A percentile compares a stretch with the other conserved stretches of the same genome.
Evolutionary conservation across 2,888 invertebrate species (phyloP).

Genomic region (Leucophenga montana): DNA sequence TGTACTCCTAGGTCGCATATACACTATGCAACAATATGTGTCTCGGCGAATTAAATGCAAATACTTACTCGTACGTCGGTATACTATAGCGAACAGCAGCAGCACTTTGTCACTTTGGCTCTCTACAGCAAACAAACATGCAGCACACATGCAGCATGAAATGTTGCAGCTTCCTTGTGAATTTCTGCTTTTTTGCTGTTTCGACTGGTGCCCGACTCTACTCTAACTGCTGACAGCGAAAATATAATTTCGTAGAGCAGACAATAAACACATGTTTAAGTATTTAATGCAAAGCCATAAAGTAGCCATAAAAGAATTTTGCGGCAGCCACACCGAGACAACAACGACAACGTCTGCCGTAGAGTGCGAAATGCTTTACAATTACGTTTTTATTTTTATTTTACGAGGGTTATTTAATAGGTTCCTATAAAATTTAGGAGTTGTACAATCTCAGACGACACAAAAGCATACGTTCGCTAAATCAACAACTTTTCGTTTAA

Average conservation of each 20-base stretch:
- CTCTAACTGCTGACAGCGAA: conserved; percentile 20
- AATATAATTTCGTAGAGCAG: conserved; percentile 26
- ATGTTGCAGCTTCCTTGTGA: conserved; percentile 17
- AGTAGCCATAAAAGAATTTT: conserved; percentile 39
- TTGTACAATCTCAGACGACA: not conserved
- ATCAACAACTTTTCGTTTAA: no score
- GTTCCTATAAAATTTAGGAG: not conserved
- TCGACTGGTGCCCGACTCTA: not conserved
- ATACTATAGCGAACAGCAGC: not conserved
- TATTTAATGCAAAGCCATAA: conserved; percentile 64
- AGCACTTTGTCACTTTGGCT: conserved; percentile 15
- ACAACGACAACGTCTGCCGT: not conserved
- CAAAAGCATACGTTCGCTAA: no score
- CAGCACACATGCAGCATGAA: not conserved
- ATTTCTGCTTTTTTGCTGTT: not conserved
- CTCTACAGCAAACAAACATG: not conserved
- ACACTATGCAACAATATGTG: not conserved
- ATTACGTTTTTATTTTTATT: not conserved
- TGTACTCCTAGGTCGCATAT: not conserved
- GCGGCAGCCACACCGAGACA: conserved; percentile 14
- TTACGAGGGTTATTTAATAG: no score
- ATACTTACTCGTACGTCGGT: conserved; percentile 8
- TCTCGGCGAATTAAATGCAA: conserved; percentile 4
- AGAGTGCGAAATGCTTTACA: conserved; percentile 10
- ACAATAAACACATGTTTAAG: conserved; percentile 68